Evolutionary conservation across 2,888 invertebrate genomes (phyloP), one percentile per base, ranked within the genome.

Genomic region (Macrosoma leucophasiata): DNA sequence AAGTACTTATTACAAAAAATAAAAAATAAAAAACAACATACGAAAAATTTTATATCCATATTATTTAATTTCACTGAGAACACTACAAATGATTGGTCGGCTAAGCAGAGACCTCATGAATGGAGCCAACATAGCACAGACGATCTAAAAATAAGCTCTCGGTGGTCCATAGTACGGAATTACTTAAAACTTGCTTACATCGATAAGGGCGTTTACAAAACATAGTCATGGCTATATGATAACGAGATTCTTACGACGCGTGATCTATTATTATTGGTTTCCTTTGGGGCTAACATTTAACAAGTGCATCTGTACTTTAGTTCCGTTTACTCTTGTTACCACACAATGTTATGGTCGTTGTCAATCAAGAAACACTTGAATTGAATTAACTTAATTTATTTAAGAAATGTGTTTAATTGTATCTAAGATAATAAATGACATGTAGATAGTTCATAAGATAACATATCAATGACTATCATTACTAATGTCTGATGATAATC

Each of bases 131-230:
- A 49, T 39, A 41, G 41, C 47, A 44, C 40, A 44, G 48, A 41
- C 41, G 53, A 47, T 52, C 69, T 77, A 75, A 77, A 72, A 75
- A 77, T 75, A 73, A 46, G 38, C 58, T 48, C 44, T 36, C 44
- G 33, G 44, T 66, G 62, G 70, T 72, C 61, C 71, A 75, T 55
- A 73, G 70, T 71, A 72, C 69, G 66, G 67, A 65, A 64, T 77
- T 70, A 76, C 71, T 71, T 62, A 71, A 68, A 74, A 68, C 54
- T 69, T 73, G 70, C 73, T 75, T 70, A 72, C 61, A 59, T 62
- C 55, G 67, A 72, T 70, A 73, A 62, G 49, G 44, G 29, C 59
- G 57, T 72, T 74, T 69, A 77, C 77, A 69, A 75, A 76, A 74
- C 57, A 70, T 62, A 62, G 62, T 62, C 63, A 58, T 52, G 55